These are phyloP conservation scores for Drosophila gaucha DNA, from an alignment of 2,888 invertebrate genomes.

Conservation along the genomic window DNA sequence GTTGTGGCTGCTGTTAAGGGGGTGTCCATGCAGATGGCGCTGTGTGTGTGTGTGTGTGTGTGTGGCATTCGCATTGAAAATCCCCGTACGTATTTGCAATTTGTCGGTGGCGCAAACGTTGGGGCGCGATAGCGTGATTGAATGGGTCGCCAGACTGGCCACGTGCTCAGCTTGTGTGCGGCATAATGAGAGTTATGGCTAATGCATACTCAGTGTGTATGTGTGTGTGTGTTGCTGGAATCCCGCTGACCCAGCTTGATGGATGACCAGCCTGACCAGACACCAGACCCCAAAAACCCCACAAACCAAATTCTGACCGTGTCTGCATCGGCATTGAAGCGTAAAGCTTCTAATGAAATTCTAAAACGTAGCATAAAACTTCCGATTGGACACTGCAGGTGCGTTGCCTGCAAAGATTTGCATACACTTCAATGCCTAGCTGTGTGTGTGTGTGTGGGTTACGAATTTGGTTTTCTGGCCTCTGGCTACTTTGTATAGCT, in stretches of 20 bases:
- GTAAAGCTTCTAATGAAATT: constrained; percentile 60
- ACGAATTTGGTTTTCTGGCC: constrained; percentile 31
- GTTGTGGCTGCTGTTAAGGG: constrained; percentile 9
- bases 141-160: constrained; percentile 63
- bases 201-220: constrained; percentile 56
- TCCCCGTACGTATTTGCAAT: constrained; percentile 66
- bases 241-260: constrained; percentile 42
- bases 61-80: constrained; percentile 51
- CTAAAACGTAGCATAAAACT: constrained; percentile 68
- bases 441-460: not conserved
- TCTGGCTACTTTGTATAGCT: constrained; percentile 34
- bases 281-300: not conserved
- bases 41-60: not conserved
- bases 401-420: constrained; percentile 36
- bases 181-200: constrained; percentile 77
- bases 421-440: constrained; percentile 18
- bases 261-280: constrained; percentile 34
- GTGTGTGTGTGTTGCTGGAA: constrained; percentile 5
- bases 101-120: constrained; percentile 58
- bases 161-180: constrained; percentile 28
- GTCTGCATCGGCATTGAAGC: constrained; percentile 39
- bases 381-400: constrained; percentile 47
- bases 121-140: constrained; percentile 72
- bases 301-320: constrained; percentile 8
- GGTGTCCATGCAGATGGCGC: no score